Evolutionary conservation across 2,113 vertebrate genomes (phyloP).

Genomic region (Sus scrofa): DNA sequence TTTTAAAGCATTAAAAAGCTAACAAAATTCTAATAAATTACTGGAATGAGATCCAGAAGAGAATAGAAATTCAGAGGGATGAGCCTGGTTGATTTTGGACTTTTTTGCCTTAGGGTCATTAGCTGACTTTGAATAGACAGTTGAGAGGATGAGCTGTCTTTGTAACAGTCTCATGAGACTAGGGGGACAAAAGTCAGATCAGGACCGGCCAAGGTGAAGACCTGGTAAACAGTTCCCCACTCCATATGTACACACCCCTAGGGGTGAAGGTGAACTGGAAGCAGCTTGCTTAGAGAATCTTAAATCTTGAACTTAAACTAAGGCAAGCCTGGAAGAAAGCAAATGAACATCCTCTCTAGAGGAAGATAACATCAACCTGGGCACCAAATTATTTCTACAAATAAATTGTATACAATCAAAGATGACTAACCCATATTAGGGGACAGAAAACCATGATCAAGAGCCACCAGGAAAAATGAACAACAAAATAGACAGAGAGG

Average conservation of each 20-base stretch:
- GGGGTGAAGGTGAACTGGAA: background rate
- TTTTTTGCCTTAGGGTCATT: background rate
- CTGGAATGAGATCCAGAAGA: background rate
- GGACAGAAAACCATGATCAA: background rate
- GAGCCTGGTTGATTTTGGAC: background rate
- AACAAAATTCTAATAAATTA: constrained; percentile 4
- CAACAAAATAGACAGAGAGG: background rate
- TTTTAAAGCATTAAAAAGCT: constrained; percentile 23
- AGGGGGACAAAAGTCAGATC: background rate
- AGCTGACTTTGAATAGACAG: background rate
- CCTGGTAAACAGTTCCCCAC: background rate
- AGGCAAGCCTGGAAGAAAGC: background rate
- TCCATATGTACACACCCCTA: background rate
- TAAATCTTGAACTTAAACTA: background rate
- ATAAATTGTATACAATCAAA: background rate
- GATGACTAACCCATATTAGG: background rate
- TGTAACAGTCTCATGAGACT: background rate
- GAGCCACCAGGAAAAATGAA: background rate
- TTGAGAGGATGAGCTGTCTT: background rate
- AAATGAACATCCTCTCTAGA: background rate
- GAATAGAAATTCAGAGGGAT: background rate
- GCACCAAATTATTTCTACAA: background rate
- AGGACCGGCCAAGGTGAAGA: background rate
- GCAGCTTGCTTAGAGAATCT: constrained; percentile 37
- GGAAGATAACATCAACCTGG: background rate